phyloP scores from a whole-genome alignment of 2,113 vertebrate species.

The Malurus alboscapulatus region DNA sequence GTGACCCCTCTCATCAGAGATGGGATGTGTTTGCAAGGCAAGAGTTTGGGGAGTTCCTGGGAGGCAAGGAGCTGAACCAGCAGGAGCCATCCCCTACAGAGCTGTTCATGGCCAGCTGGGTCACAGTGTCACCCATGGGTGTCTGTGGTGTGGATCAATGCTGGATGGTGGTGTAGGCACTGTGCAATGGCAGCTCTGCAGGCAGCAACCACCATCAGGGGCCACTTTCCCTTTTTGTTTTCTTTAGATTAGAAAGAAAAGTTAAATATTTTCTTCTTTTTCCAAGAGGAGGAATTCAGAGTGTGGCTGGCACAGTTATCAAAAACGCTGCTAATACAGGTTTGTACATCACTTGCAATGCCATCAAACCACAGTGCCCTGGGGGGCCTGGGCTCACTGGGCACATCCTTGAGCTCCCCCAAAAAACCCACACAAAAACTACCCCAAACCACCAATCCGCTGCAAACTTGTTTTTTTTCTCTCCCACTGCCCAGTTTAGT shows the following conservation, averaged over 20 bases:
- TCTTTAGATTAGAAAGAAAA: not conserved
- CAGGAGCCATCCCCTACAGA: not conserved
- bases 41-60: not conserved
- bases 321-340: accelerated
- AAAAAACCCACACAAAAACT: not conserved
- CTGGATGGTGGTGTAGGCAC: not conserved
- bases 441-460: not conserved
- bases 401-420: not conserved
- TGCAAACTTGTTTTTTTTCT: not conserved
- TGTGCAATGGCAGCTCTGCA: accelerated
- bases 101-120: not conserved
- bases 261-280: not conserved
- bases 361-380: not conserved
- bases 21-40: accelerated
- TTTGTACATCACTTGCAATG: not conserved
- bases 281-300: not conserved
- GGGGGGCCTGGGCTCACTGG: accelerated
- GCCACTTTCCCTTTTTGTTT: not conserved
- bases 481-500: not conserved
- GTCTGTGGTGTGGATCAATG: accelerated
- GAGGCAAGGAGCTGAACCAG: not conserved
- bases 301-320: not conserved
- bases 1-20: accelerated
- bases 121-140: not conserved
- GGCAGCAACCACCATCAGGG: not conserved